Evolutionary conservation across 2,888 invertebrate species (phyloP).

Genomic region (Dynastes maya): DNA sequence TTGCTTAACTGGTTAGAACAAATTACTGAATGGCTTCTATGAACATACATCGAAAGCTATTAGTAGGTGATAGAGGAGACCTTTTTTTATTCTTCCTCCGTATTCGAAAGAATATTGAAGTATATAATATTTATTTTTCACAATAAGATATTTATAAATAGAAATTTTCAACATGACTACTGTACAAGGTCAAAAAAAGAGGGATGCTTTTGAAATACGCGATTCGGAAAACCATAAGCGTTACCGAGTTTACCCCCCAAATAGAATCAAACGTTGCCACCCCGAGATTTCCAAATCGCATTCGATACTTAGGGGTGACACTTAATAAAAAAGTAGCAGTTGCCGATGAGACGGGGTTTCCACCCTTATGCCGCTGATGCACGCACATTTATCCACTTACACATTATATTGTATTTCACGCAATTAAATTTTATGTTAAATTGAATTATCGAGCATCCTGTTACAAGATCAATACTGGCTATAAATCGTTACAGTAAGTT

Average conservation of each 20-base stretch:
- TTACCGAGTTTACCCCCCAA: conserved; percentile 7
- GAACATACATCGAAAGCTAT: conserved; percentile 56
- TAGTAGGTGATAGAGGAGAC: conserved; percentile 55
- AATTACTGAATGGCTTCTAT: conserved; percentile 64
- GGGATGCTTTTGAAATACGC: background rate
- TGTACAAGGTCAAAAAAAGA: background rate
- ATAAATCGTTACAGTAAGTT: background rate
- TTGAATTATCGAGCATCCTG: conserved; percentile 57
- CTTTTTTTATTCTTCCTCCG: background rate
- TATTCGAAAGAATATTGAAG: background rate
- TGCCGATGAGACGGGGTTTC: conserved; percentile 18
- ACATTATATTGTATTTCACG: conserved; percentile 53
- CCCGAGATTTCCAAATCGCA: conserved; percentile 35
- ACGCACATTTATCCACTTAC: conserved; percentile 42
- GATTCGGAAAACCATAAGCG: conserved; percentile 16
- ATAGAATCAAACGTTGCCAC: conserved; percentile 40
- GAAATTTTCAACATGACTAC: conserved; percentile 21
- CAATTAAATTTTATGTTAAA: conserved; percentile 55
- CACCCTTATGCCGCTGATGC: conserved; percentile 44
- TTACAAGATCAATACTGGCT: conserved; percentile 45
- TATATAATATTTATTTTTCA: background rate
- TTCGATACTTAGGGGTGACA: conserved; percentile 40
- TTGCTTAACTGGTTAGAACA: conserved; percentile 70
- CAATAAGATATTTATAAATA: no score
- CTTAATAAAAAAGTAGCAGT: conserved; percentile 42